Evolutionary conservation across 1,140 invertebrate species (phyloP).

Genomic region (Magallana gigas): DNA sequence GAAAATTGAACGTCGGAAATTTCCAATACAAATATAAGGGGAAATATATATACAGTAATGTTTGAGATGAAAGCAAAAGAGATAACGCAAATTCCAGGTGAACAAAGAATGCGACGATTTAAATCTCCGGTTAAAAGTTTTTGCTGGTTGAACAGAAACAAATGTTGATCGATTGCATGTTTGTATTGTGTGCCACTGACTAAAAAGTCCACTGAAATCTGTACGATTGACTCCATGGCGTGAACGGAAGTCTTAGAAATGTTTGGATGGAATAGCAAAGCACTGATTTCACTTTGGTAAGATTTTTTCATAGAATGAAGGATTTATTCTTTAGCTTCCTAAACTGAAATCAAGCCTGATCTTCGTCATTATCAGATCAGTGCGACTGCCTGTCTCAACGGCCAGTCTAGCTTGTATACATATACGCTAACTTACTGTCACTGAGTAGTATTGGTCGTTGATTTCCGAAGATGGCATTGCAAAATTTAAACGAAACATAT

Average conservation of each 20-base stretch:
- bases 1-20: too few relatives aligned
- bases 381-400: neutral
- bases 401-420: too few relatives aligned
- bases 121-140: neutral
- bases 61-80: too few relatives aligned
- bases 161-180: neutral
- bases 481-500: neutral
- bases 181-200: neutral
- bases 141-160: neutral
- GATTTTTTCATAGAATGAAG: neutral
- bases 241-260: neutral
- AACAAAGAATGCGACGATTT: neutral
- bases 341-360: neutral
- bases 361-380: neutral
- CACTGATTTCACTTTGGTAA: conserved; percentile 1
- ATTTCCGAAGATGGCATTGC: neutral
- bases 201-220: neutral
- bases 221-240: neutral
- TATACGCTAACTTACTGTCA: too few relatives aligned
- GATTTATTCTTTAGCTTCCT: neutral
- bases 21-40: too few relatives aligned
- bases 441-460: too few relatives aligned
- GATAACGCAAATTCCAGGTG: neutral
- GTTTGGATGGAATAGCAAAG: neutral
- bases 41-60: too few relatives aligned